Percentiles rank a stretch among this genome's conserved stretches.
phyloP scores from a whole-genome alignment of 2,113 vertebrate species.

The Zootoca vivipara region DNA sequence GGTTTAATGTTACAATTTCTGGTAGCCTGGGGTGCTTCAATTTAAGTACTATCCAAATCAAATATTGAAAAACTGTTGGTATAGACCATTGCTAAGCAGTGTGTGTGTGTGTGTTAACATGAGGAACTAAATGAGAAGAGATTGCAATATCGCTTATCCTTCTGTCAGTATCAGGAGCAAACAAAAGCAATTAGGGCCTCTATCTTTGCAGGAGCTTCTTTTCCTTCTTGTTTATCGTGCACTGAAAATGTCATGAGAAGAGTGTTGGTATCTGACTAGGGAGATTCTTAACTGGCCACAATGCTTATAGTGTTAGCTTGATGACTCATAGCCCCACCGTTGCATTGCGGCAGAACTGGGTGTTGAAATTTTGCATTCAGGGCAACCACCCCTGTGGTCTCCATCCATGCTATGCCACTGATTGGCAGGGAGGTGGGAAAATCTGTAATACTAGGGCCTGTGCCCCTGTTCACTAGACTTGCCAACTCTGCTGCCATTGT shows the following conservation, averaged over 20 bases:
- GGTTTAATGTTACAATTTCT: conserved; percentile 25
- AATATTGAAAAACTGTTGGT: conserved; percentile 36
- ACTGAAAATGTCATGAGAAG: not conserved
- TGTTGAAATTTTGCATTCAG: too few species aligned
- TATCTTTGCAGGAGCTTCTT: not conserved
- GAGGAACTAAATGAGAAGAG: not conserved
- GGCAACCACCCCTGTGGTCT: too few species aligned
- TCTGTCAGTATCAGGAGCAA: not conserved
- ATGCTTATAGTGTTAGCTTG: not conserved
- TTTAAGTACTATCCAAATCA: conserved; percentile 39
- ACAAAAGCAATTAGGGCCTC: not conserved
- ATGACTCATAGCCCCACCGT: not conserved
- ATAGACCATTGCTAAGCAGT: not conserved
- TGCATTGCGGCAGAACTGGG: too few species aligned
- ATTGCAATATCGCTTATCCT: not conserved
- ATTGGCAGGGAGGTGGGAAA: too few species aligned
- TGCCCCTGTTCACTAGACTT: too few species aligned
- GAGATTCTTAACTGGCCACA: not conserved
- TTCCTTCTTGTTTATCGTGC: not conserved
- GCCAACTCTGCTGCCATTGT: too few species aligned
- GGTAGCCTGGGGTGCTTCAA: conserved; percentile 2
- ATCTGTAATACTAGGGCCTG: too few species aligned
- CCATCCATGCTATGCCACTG: too few species aligned
- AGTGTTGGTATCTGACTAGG: not conserved
- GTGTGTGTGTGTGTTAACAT: not conserved